Evolutionary conservation across 1,140 invertebrate genomes (phyloP), one percentile per base, ranked within the genome.

Genomic region (Riptortus pedestris): DNA sequence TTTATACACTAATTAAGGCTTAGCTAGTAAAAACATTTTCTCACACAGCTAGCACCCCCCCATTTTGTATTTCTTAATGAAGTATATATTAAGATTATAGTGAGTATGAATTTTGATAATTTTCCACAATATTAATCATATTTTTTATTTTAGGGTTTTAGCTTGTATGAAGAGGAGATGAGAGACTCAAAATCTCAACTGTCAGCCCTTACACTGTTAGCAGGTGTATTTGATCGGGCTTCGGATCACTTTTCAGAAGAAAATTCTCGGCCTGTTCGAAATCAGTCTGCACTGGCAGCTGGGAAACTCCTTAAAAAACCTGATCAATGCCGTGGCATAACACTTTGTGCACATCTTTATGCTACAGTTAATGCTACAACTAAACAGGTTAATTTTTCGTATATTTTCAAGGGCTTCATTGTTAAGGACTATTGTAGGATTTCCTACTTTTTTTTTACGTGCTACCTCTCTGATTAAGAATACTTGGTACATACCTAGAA

Each of bases 131-230:
- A n/a, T n/a, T n/a, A 51, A 51, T 11, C 2, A 20, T 51, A 33
- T 62, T 29, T 48, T 26, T 28, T 20, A 26, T n/a, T n/a, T n/a
- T 68, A 88, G 81, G 93, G 93, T 0, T 98, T 99, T 75, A 93
- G 93, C 0, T 78, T 99, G 58, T 98, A 98, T 71, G 96, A 99
- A 75, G 96, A 99, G 74, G 96, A 99, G 77, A 96, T 99, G 69
- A 93, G 91, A 7, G 96, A 99, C 72, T 96, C 92, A 55, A 96
- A 97, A 74, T 91, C 94, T 28, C 96, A 99, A 74, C 76, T 98
- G 52, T 89, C 93, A 1, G 94, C 94, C 18, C 94, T 99, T 52
- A 94, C 92, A 0, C 78, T 98, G 1, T 93, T 99, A 31, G 93
- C 96, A 66, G 92, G 90, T 43, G 96, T 95, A 0, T 86, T 98